Conservation (phyloP, 2,888 invertebrate species). For the Drosophila cognata region DNA sequence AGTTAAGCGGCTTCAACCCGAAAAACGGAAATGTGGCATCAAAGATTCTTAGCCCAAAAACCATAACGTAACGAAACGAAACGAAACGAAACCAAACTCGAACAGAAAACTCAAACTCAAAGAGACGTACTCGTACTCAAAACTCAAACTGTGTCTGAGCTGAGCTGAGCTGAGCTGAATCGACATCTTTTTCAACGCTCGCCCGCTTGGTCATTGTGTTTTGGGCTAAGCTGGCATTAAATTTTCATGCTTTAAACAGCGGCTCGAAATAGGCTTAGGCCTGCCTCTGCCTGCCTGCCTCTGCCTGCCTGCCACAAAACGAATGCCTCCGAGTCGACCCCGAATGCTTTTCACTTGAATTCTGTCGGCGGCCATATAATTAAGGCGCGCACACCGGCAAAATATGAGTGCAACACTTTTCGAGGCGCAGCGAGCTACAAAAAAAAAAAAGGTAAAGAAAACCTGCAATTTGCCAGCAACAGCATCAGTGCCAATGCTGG, state of each 20-base stretch:
- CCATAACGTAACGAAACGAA: conserved; percentile 6
- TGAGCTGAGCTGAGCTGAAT: conserved; percentile 25
- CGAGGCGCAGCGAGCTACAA: conserved; percentile 28
- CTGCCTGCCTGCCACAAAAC: conserved; percentile 2
- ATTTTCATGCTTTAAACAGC: conserved; percentile 77
- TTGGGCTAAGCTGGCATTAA: conserved; percentile 71
- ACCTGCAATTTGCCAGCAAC: conserved; percentile 68
- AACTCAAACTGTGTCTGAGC: conserved; percentile 2
- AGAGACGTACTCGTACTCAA: background rate
- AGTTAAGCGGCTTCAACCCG: conserved; percentile 51
- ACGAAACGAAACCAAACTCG: conserved; percentile 1
- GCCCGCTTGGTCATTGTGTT: conserved; percentile 37
- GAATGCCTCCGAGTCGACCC: conserved; percentile 25
- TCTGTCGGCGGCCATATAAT: conserved; percentile 77
- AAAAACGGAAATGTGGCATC: conserved; percentile 66
- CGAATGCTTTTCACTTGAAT: conserved; percentile 73
- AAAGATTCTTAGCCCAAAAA: conserved; percentile 44
- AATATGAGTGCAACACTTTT: conserved; percentile 77
- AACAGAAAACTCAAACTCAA: background rate
- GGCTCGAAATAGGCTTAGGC: conserved; percentile 78
- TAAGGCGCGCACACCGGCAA: conserved; percentile 77
- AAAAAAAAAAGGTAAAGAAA: conserved; percentile 29
- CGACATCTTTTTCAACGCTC: conserved; percentile 48
- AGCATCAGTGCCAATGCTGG: conserved; percentile 16
- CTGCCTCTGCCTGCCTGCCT: conserved; percentile 13